These are phyloP conservation scores for Aldabrachelys gigantea DNA, from an alignment of 2,113 vertebrate genomes.

Conservation along the genomic window DNA sequence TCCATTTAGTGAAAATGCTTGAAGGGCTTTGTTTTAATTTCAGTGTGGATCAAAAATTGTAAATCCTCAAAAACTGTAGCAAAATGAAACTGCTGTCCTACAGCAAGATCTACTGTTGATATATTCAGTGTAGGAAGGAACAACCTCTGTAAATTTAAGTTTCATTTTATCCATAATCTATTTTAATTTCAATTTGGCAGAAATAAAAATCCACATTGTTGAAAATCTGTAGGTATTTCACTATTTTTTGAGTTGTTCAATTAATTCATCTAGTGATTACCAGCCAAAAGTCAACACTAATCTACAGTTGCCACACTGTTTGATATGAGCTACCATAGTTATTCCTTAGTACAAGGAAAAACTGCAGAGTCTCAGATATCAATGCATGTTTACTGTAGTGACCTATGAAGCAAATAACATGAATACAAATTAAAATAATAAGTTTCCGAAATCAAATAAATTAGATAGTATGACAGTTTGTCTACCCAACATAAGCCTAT, in stretches of 20 bases:
- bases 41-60: not conserved
- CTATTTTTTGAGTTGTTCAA: not conserved
- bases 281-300: not conserved
- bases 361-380: not conserved
- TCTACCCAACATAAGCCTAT: no score
- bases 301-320: not conserved
- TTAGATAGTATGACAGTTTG: not conserved
- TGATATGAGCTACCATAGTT: not conserved
- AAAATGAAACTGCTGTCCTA: not conserved
- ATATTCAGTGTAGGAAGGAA: not conserved
- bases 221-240: not conserved
- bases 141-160: not conserved
- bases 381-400: not conserved
- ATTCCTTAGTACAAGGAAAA: not conserved
- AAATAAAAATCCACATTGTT: not conserved
- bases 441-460: not conserved
- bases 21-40: not conserved
- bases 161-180: not conserved
- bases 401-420: not conserved
- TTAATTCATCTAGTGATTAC: not conserved
- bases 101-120: not conserved
- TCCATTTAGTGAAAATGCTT: not conserved
- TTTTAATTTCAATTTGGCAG: not conserved
- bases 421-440: not conserved
- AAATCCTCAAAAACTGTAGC: not conserved